phyloP scores from a whole-genome alignment of 2,888 invertebrate species.

The Holacanthella duospinosa region DNA sequence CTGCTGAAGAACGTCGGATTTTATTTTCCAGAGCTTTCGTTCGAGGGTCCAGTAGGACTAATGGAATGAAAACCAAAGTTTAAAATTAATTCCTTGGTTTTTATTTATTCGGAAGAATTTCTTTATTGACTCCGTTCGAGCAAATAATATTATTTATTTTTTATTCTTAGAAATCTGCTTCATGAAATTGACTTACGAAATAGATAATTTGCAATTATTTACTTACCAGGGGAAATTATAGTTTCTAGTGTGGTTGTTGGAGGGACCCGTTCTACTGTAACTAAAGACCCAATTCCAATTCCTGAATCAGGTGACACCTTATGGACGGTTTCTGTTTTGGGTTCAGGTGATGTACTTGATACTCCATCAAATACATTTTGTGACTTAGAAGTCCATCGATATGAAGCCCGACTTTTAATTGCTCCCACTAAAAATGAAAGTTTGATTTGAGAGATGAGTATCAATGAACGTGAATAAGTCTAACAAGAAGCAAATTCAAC shows the following conservation, averaged over 20 bases:
- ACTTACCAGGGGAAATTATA: constrained; percentile 21
- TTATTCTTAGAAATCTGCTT: too few species aligned
- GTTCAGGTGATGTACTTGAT: constrained; percentile 37
- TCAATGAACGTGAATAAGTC: too few species aligned
- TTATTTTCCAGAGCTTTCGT: constrained; percentile 29
- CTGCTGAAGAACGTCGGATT: constrained; percentile 34
- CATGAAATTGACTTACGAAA: too few species aligned
- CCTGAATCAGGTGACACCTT: constrained; percentile 37
- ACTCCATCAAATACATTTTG: constrained; percentile 26
- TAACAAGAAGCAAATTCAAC: neutral
- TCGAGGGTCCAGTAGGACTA: constrained; percentile 24
- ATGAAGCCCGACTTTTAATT: neutral
- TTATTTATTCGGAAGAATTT: too few species aligned
- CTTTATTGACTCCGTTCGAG: too few species aligned
- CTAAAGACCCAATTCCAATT: constrained; percentile 20
- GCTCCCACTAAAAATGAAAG: neutral
- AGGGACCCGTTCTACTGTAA: constrained; percentile 5
- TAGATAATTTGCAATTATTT: neutral
- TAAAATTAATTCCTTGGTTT: neutral
- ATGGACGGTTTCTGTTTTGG: constrained; percentile 36
- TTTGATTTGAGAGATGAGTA: too few species aligned
- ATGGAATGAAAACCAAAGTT: neutral
- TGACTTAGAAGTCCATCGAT: constrained; percentile 13
- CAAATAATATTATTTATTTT: too few species aligned
- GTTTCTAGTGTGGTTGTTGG: constrained; percentile 14